Percentiles rank a stretch among this genome's conserved stretches.
Evolutionary conservation across 1,140 invertebrate species (phyloP).

Genomic region (Adoxophyes honmai): DNA sequence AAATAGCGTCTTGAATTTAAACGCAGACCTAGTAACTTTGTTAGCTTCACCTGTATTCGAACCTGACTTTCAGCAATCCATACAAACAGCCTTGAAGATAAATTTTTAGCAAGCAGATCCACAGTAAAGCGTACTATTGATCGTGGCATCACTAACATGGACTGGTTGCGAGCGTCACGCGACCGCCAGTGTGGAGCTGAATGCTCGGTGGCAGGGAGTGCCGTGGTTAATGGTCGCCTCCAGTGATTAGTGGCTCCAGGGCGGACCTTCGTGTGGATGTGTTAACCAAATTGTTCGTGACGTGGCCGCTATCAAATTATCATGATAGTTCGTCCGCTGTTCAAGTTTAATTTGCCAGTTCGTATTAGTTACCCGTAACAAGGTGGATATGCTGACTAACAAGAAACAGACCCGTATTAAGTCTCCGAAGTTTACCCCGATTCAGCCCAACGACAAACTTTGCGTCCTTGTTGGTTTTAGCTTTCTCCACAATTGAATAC

Average conservation of each 20-base stretch:
- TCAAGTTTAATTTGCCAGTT: no score
- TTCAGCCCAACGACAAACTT: background rate
- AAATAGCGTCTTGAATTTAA: no score
- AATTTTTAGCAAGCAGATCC: constrained; percentile 22
- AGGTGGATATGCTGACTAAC: no score
- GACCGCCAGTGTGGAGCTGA: constrained; percentile 20
- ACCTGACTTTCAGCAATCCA: no score
- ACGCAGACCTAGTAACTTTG: no score
- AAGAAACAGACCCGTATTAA: no score
- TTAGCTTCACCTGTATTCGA: no score
- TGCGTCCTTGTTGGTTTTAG: background rate
- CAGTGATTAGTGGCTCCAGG: background rate
- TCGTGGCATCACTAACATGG: constrained; percentile 29
- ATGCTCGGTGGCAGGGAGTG: constrained; percentile 21
- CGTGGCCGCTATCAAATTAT: constrained; percentile 1
- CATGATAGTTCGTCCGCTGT: background rate
- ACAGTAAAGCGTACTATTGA: constrained; percentile 29
- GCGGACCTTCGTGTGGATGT: constrained; percentile 3
- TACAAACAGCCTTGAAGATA: constrained; percentile 27
- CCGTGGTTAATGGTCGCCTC: constrained; percentile 7
- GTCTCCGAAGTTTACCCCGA: no score
- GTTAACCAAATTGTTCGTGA: constrained; percentile 6
- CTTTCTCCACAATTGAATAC: background rate
- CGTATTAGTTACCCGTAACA: no score
- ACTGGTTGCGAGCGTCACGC: constrained; percentile 23